phyloP scores from a whole-genome alignment of 92 coral and sea anemone genomes.

The Palythoa grandis region DNA sequence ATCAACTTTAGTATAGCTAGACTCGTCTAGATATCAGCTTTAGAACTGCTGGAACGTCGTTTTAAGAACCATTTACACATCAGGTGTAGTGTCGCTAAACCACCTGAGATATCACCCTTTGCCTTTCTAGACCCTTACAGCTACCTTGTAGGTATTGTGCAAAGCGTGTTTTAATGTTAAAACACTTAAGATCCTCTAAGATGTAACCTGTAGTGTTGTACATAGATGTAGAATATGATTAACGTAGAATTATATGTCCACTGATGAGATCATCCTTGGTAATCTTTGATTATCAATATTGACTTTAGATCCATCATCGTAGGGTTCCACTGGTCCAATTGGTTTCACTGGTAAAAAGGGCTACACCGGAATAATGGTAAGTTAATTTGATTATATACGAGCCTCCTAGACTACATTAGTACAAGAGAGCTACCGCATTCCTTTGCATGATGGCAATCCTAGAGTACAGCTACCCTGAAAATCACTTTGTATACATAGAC shows the following conservation, averaged over 20 bases:
- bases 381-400: background rate
- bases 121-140: no score
- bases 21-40: no score
- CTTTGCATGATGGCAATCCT: background rate
- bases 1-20: no score
- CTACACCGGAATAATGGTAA: conserved; percentile 75
- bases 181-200: no score
- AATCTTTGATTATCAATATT: conserved; percentile 86
- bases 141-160: no score
- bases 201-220: background rate
- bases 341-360: conserved; percentile 88
- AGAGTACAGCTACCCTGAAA: no score
- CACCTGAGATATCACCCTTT: no score
- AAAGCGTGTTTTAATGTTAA: no score
- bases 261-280: conserved; percentile 69
- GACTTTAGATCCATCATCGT: conserved; percentile 94
- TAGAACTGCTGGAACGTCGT: no score
- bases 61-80: no score
- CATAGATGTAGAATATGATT: background rate
- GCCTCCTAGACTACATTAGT: background rate
- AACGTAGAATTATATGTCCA: conserved; percentile 28
- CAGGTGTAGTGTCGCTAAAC: no score
- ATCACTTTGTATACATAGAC: background rate
- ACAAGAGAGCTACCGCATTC: background rate
- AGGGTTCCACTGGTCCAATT: conserved; percentile 93